A percentile compares a stretch with the other conserved stretches of the same genome.
Conservation (phyloP, 2,797 vertebrate genomes). For the Acanthurus leucopareius region DNA sequence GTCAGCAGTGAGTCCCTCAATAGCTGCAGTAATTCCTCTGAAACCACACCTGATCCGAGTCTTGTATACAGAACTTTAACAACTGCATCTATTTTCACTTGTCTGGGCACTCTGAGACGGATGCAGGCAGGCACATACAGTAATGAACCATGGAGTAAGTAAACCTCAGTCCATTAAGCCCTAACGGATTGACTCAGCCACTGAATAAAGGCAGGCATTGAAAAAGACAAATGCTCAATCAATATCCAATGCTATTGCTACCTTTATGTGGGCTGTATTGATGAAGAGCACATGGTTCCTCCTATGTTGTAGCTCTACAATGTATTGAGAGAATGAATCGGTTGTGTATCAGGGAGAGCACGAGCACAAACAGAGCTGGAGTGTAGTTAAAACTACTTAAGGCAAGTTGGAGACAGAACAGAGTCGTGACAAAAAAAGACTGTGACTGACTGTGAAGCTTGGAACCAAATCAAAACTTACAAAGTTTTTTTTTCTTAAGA, state of each 20-base stretch:
- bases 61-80: conserved; percentile 26
- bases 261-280: conserved; percentile 52
- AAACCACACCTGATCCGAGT: conserved; percentile 46
- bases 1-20: conserved; percentile 46
- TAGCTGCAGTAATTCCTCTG: conserved; percentile 36
- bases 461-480: too few species aligned
- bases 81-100: conserved; percentile 46
- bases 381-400: not conserved
- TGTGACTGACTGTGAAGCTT: not conserved
- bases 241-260: conserved; percentile 70
- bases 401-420: not conserved
- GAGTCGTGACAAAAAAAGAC: not conserved
- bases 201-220: conserved; percentile 81
- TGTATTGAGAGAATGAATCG: conserved; percentile 38
- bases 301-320: conserved; percentile 23
- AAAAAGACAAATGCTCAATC: conserved; percentile 77
- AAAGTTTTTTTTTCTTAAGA: too few species aligned
- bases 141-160: conserved; percentile 79
- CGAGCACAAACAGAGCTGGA: not conserved
- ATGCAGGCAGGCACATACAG: conserved; percentile 65
- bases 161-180: conserved; percentile 83
- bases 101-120: conserved; percentile 31
- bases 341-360: not conserved
- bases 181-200: conserved; percentile 75
- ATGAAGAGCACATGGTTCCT: conserved; percentile 54